Percentiles rank a stretch among this genome's conserved stretches.
These are phyloP conservation scores for Bufotes viridis DNA, from an alignment of 2,797 vertebrate genomes.

Conservation along the genomic window DNA sequence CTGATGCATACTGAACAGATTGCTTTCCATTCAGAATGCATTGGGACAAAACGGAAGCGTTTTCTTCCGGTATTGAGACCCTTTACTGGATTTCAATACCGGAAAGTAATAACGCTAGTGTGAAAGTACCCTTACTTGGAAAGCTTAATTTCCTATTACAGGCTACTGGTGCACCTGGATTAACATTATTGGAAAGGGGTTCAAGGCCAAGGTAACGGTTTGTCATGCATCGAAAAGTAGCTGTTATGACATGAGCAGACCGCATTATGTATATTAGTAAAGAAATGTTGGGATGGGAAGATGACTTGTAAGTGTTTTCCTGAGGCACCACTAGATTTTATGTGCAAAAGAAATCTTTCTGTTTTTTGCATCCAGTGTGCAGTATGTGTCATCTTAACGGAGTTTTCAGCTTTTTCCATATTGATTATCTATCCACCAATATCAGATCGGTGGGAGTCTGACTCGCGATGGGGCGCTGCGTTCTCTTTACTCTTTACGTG, in stretches of 20 bases:
- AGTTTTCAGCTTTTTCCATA: neutral
- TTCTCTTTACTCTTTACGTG: too few relatives aligned
- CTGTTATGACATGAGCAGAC: neutral
- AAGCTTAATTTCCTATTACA: constrained; percentile 28
- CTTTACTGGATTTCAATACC: too few relatives aligned
- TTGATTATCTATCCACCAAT: neutral
- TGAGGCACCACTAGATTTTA: neutral
- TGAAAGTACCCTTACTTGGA: too few relatives aligned
- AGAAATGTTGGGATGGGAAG: neutral
- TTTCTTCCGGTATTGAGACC: too few relatives aligned
- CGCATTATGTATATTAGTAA: neutral
- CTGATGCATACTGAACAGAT: too few relatives aligned
- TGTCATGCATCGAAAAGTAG: neutral
- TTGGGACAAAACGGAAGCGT: too few relatives aligned
- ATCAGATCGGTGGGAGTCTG: too few relatives aligned
- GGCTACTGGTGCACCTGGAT: constrained; percentile 17
- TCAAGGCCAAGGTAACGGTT: constrained; percentile 6
- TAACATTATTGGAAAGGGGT: neutral
- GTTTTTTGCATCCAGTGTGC: neutral
- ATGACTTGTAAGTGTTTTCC: neutral
- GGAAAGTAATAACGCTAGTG: too few relatives aligned
- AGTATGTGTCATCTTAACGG: neutral
- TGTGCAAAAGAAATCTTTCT: neutral
- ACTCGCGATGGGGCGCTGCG: too few relatives aligned
- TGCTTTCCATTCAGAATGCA: too few relatives aligned